Conservation (phyloP, 2,888 invertebrate genomes). For the Epistrophe grossulariae region DNA sequence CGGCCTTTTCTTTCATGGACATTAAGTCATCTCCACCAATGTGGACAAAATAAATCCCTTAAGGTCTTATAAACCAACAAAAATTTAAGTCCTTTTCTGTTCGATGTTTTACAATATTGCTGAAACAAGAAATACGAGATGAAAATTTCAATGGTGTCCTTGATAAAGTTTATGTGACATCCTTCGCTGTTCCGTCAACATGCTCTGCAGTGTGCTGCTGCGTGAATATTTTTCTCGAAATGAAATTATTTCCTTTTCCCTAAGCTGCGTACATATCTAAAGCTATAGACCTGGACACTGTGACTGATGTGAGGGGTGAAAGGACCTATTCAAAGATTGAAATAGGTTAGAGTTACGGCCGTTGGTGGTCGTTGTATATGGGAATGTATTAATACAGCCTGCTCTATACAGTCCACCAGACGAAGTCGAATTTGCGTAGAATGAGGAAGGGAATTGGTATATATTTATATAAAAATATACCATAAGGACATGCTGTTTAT, state of each 20-base stretch:
- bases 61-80: not conserved
- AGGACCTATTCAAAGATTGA: constrained; percentile 38
- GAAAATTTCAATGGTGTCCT: constrained; percentile 25
- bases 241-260: constrained; percentile 10
- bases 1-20: not conserved
- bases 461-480: too few species aligned
- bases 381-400: constrained; percentile 24
- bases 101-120: constrained; percentile 11
- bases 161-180: constrained; percentile 15
- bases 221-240: constrained; percentile 10
- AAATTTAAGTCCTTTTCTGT: not conserved
- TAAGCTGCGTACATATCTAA: not conserved
- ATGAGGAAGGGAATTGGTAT: too few species aligned
- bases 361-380: constrained; percentile 54
- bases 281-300: not conserved
- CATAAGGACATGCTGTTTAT: not conserved
- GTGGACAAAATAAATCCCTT: not conserved
- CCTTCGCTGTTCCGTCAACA: constrained; percentile 18
- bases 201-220: not conserved
- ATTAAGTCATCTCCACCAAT: not conserved
- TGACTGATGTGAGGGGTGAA: not conserved
- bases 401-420: constrained; percentile 1
- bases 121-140: not conserved
- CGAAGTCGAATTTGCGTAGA: not conserved
- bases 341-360: constrained; percentile 61